phyloP scores from a whole-genome alignment of 1,140 invertebrate species.

The Neodiprion lecontei region DNA sequence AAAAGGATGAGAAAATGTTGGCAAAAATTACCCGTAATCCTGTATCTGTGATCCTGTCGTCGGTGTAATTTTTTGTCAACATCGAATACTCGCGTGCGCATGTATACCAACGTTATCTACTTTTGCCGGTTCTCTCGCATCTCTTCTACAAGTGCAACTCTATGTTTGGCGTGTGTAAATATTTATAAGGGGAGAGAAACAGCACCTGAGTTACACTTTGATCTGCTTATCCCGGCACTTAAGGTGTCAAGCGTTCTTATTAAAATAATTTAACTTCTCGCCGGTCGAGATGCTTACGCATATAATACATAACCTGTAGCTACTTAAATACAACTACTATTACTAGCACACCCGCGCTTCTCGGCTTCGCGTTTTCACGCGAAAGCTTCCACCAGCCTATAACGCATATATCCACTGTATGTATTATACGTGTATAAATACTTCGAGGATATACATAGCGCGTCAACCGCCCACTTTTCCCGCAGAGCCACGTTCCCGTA shows the following conservation, averaged over 20 bases:
- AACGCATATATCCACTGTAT: not conserved
- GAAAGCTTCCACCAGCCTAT: not conserved
- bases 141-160: too few species aligned
- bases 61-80: too few species aligned
- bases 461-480: not conserved
- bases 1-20: too few species aligned
- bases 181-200: conserved; percentile 35
- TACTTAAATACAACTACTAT: conserved; percentile 1
- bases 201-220: conserved; percentile 46
- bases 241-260: conserved; percentile 47
- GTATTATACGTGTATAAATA: not conserved
- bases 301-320: too few species aligned
- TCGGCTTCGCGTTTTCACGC: conserved; percentile 14
- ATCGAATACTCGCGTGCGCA: too few species aligned
- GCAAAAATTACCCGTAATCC: too few species aligned
- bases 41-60: too few species aligned
- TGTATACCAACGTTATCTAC: too few species aligned
- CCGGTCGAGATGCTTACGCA: not conserved
- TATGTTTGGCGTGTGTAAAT: conserved; percentile 39
- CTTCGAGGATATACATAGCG: not conserved
- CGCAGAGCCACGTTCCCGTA: not conserved
- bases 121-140: too few species aligned
- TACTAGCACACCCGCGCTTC: conserved; percentile 25
- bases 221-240: conserved; percentile 46
- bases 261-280: conserved; percentile 45